A percentile compares a stretch with the other conserved stretches of the same genome.
Conservation (phyloP, 2,888 invertebrate species). For the Agrochola lota region DNA sequence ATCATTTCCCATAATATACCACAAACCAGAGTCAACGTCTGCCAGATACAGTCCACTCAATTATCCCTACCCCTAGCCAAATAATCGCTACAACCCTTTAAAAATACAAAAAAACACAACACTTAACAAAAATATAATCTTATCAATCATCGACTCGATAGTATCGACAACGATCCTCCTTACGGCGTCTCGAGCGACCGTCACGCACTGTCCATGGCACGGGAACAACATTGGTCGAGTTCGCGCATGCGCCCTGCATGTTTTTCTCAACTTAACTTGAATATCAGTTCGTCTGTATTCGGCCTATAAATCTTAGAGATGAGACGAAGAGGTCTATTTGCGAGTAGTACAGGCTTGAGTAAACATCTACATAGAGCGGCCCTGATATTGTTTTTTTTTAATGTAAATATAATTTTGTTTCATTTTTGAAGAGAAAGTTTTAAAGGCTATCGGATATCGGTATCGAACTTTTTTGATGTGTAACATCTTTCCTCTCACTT, state of each 20-base stretch:
- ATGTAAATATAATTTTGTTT: neutral
- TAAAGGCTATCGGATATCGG: neutral
- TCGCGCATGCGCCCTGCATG: slow-evolving; percentile 82
- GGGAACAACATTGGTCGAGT: slow-evolving; percentile 79
- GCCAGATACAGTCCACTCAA: neutral
- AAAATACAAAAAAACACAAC: neutral
- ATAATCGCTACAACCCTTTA: no score
- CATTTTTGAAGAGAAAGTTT: neutral
- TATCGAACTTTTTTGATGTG: no score
- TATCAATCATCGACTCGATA: slow-evolving; percentile 52
- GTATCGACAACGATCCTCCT: slow-evolving; percentile 64
- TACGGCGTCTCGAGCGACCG: slow-evolving; percentile 69
- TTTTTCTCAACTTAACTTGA: slow-evolving; percentile 85
- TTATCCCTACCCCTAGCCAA: neutral
- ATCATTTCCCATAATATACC: neutral
- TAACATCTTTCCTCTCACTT: no score
- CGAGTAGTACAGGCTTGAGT: slow-evolving; percentile 70
- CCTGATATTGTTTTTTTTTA: slow-evolving; percentile 8
- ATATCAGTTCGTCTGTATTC: slow-evolving; percentile 75
- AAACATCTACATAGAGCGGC: slow-evolving; percentile 70
- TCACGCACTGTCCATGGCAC: slow-evolving; percentile 72
- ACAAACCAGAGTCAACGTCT: neutral
- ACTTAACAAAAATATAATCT: slow-evolving; percentile 16
- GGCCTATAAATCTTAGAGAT: slow-evolving; percentile 78
- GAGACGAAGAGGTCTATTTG: slow-evolving; percentile 71